These are phyloP conservation scores for Thymelicus lineola DNA, from an alignment of 2,888 invertebrate species.

Conservation along the genomic window DNA sequence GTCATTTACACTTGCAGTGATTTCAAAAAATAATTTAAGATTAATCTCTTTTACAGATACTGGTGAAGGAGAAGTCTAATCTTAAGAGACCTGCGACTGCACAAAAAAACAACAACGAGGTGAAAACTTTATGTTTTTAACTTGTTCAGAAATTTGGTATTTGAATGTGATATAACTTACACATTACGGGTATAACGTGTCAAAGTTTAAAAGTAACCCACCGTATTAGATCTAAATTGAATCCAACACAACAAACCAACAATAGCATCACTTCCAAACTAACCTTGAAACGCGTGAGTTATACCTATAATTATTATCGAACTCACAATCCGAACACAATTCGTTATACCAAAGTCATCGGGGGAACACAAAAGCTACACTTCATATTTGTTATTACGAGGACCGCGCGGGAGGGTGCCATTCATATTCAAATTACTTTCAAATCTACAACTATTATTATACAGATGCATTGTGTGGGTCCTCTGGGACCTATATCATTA, in stretches of 20 bases:
- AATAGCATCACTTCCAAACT: slow-evolving; percentile 35
- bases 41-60: too few relatives aligned
- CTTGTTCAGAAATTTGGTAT: too few relatives aligned
- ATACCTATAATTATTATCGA: slow-evolving; percentile 77
- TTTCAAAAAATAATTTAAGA: too few relatives aligned
- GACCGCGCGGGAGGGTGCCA: slow-evolving; percentile 79
- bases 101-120: background rate
- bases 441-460: slow-evolving; percentile 85
- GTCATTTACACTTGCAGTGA: too few relatives aligned
- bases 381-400: slow-evolving; percentile 84
- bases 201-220: background rate
- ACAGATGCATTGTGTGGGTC: slow-evolving; percentile 76
- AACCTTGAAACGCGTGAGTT: slow-evolving; percentile 36
- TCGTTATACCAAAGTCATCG: slow-evolving; percentile 75
- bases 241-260: slow-evolving; percentile 22
- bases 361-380: slow-evolving; percentile 79
- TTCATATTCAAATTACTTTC: slow-evolving; percentile 84
- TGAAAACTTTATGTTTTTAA: background rate
- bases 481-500: slow-evolving; percentile 82
- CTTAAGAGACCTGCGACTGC: background rate
- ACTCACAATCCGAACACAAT: slow-evolving; percentile 62
- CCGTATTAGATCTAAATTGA: slow-evolving; percentile 12
- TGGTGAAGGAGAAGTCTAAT: too few relatives aligned
- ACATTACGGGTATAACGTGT: too few relatives aligned
- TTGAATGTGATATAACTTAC: too few relatives aligned